phyloP scores from a whole-genome alignment of 2,797 vertebrate genomes.

The Ptychobarbus kaznakovi region DNA sequence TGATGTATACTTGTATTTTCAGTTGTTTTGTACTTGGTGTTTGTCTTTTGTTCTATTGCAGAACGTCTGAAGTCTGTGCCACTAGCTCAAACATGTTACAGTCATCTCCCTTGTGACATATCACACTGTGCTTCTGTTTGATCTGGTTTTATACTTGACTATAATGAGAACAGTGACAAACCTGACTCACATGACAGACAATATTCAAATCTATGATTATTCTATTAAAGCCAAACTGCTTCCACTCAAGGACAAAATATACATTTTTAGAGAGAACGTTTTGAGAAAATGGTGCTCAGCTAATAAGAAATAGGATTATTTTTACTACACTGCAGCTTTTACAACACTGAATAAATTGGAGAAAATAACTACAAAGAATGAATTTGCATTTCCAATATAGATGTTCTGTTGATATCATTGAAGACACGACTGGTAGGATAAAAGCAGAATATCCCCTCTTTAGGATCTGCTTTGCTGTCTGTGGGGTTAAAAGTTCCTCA shows the following conservation, averaged over 20 bases:
- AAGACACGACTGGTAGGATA: background rate
- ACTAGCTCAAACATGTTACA: constrained; percentile 2
- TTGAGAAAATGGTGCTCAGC: background rate
- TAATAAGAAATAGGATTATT: background rate
- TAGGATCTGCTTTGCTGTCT: constrained; percentile 31
- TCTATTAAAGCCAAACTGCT: background rate
- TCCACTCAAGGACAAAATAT: background rate
- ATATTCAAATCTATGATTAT: constrained; percentile 15
- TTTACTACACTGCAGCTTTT: background rate
- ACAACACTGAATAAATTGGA: background rate
- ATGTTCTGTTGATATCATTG: constrained; percentile 21
- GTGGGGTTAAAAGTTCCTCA: constrained; percentile 44
- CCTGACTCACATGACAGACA: background rate
- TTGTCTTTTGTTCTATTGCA: constrained; percentile 13
- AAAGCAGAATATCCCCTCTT: constrained; percentile 12
- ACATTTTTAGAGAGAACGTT: background rate
- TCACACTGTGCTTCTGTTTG: constrained; percentile 13
- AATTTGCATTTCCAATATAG: constrained; percentile 8
- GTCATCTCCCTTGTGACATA: constrained; percentile 10
- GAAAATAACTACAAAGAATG: background rate
- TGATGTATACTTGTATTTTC: background rate
- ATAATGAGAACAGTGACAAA: constrained; percentile 11
- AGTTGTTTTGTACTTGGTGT: background rate
- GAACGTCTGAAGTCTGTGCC: constrained; percentile 11
- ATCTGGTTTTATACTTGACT: constrained; percentile 5